These are phyloP conservation scores for Sylvicola fuscatus DNA, from an alignment of 2,888 invertebrate genomes.

Conservation along the genomic window DNA sequence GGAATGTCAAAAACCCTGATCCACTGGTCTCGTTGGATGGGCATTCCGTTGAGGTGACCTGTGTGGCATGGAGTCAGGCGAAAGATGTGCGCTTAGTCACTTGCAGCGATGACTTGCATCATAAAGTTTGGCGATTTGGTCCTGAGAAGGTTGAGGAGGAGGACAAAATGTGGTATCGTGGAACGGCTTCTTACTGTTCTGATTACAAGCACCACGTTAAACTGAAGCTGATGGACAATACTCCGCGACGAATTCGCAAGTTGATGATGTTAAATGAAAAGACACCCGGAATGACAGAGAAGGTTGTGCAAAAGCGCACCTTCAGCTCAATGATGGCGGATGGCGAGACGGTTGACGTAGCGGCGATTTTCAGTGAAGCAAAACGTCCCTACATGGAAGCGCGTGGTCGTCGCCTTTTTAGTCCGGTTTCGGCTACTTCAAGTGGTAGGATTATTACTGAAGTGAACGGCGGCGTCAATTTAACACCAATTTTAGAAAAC, in stretches of 20 bases:
- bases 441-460: background rate
- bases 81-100: conserved; percentile 47
- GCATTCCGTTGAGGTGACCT: conserved; percentile 71
- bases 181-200: too few species aligned
- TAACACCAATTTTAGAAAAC: conserved; percentile 7
- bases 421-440: conserved; percentile 15
- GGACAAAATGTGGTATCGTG: conserved; percentile 24
- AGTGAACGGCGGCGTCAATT: background rate
- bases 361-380: conserved; percentile 12
- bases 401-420: conserved; percentile 28
- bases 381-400: conserved; percentile 26
- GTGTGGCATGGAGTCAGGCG: conserved; percentile 54
- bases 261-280: conserved; percentile 21
- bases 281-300: conserved; percentile 18
- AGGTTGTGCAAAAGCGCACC: conserved; percentile 15
- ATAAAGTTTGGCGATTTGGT: conserved; percentile 55
- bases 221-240: conserved; percentile 20
- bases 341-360: conserved; percentile 9
- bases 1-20: conserved; percentile 43
- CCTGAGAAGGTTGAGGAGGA: conserved; percentile 24
- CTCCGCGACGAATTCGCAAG: conserved; percentile 30
- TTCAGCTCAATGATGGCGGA: conserved; percentile 19
- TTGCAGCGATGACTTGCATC: conserved; percentile 63
- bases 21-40: conserved; percentile 52
- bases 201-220: conserved; percentile 11